A percentile compares a stretch with the other conserved stretches of the same genome.
Conservation (phyloP, 2,113 vertebrate genomes). For the Phylloscopus trochilus region DNA sequence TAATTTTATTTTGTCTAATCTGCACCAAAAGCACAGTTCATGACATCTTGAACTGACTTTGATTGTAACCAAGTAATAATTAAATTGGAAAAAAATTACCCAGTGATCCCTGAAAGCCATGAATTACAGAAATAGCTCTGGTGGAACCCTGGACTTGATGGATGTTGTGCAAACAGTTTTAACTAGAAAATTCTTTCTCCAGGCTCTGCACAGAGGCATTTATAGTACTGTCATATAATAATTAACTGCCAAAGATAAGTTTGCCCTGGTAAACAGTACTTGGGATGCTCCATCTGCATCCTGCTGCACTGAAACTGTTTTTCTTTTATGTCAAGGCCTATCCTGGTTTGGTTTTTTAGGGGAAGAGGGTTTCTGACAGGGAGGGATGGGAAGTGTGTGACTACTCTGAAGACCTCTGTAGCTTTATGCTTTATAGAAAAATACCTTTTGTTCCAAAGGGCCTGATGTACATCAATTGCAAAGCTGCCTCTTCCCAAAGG, state of each 20-base stretch:
- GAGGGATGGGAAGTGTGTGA: not conserved
- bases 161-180: not conserved
- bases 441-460: not conserved
- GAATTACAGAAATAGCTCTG: not conserved
- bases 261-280: not conserved
- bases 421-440: not conserved
- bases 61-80: not conserved
- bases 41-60: not conserved
- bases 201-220: not conserved
- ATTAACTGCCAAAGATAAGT: not conserved
- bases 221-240: not conserved
- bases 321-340: not conserved
- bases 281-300: not conserved
- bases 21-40: not conserved
- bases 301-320: not conserved
- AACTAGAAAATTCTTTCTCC: not conserved
- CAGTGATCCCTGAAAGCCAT: not conserved
- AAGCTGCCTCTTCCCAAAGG: not conserved
- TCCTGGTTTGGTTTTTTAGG: not conserved
- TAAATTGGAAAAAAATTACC: not conserved
- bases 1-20: constrained; percentile 19
- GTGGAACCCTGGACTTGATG: not conserved
- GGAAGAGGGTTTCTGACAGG: accelerated
- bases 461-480: not conserved
- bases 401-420: not conserved